Evolutionary conservation across 2,113 vertebrate genomes (phyloP), one percentile per base, ranked within the genome.

Genomic region (Scomber colias): DNA sequence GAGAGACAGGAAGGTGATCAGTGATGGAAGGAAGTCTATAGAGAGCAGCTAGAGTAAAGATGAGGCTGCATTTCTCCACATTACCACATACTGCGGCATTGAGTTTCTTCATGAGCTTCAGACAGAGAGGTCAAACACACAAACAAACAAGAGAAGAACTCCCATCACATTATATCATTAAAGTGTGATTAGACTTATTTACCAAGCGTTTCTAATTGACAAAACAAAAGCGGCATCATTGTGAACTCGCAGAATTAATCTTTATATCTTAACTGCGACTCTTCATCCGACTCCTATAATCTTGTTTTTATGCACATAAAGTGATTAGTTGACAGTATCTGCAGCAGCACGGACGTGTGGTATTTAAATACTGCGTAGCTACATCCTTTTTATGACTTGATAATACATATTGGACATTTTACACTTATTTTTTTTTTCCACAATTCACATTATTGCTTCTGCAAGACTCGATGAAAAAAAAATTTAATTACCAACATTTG

Each of bases 1-100:
- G 31, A 89, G 14, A 90, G 15, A 68, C 44, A 40, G 79, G 35
- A 40, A 40, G 35, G 24, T 2, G 9, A 57, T 79, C 45, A 76
- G 71, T 59, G 68, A 73, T 24, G 55, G 71, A 56, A 13, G 56
- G n/a, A 30, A 57, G 17, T n/a, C 44, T 14, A 21, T 21, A 61
- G n/a, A 66, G 68, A 60, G 51, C 60, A 45, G 63, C 0, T n/a
- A 21, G 65, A 71, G 51, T 57, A 63, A 64, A 48, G 60, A 27
- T 27, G 24, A 27, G 24, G 24, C 24, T 3, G 3, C 24, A 27
- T 27, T 27, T 27, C 24, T 27, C 24, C 24, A 35, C 6, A 35
- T 35, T 35, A 5, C 31, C 31, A 35, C 31, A 35, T 7, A 1
- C 31, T 35, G 31, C 5, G 12, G 46, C 31, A 17, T 15, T 17